phyloP scores from a whole-genome alignment of 2,113 vertebrate genomes.

The Bagarius yarrelli region DNA sequence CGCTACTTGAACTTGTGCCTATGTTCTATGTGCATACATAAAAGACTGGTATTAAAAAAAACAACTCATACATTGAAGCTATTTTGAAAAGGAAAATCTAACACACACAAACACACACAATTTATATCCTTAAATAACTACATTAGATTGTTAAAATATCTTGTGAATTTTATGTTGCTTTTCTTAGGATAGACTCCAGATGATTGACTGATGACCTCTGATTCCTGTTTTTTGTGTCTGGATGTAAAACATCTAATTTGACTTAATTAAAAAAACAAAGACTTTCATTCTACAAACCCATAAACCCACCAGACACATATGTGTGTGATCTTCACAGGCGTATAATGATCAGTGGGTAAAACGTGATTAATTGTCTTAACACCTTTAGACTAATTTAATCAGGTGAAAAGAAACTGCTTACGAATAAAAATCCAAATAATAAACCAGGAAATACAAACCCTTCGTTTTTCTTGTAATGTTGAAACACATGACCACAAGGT shows the following conservation, averaged over 20 bases:
- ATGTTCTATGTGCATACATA: background rate
- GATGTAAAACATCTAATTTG: background rate
- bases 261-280: conserved; percentile 21
- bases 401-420: background rate
- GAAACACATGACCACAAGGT: conserved; percentile 34
- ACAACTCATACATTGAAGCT: background rate
- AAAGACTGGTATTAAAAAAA: background rate
- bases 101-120: too few species aligned
- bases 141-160: background rate
- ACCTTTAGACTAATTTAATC: background rate
- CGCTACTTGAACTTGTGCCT: background rate
- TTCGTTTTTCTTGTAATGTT: background rate
- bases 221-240: background rate
- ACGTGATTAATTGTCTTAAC: conserved; percentile 2
- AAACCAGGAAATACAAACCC: background rate
- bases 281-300: background rate
- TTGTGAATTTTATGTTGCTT: background rate
- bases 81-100: too few species aligned
- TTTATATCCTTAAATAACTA: too few species aligned
- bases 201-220: background rate
- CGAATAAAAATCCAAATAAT: background rate
- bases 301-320: background rate
- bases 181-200: background rate
- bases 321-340: background rate
- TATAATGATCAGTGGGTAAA: conserved; percentile 1